phyloP scores from a whole-genome alignment of 1,140 invertebrate species.

The Berghia stephanieae region DNA sequence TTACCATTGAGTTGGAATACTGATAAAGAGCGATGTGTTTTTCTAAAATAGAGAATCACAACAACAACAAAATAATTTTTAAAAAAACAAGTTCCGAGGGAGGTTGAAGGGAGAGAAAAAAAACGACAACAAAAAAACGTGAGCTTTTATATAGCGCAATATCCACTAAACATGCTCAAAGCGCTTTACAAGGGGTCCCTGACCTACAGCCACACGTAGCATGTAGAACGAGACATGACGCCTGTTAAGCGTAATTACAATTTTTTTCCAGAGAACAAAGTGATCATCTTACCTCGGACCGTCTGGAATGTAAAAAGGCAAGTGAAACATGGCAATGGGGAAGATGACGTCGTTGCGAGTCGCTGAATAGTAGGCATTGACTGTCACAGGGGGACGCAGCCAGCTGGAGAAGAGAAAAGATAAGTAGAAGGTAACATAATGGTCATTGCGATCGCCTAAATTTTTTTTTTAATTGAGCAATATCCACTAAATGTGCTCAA shows the following conservation, averaged over 20 bases:
- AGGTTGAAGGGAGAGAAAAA: not conserved
- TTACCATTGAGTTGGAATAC: no score
- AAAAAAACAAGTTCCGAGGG: not conserved
- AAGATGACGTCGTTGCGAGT: slow-evolving; percentile 60
- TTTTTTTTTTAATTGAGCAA: no score
- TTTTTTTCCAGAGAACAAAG: not conserved
- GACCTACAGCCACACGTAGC: no score
- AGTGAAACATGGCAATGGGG: slow-evolving; percentile 60
- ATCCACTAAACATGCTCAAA: no score
- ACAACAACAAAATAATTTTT: no score
- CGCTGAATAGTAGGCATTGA: slow-evolving; percentile 57
- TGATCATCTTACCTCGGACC: slow-evolving; percentile 51
- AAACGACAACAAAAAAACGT: no score
- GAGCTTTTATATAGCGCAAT: no score
- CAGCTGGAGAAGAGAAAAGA: slow-evolving; percentile 41
- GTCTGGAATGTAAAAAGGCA: slow-evolving; percentile 57
- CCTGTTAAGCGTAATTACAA: no score
- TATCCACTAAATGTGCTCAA: no score
- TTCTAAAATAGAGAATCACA: not conserved
- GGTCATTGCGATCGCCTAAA: no score
- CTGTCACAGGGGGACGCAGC: slow-evolving; percentile 58
- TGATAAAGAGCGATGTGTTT: not conserved
- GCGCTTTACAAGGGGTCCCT: no score
- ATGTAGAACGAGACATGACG: no score
- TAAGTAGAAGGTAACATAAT: not conserved